Conservation (phyloP, 2,888 invertebrate genomes). For the Drosophila nr. perissopoda region DNA sequence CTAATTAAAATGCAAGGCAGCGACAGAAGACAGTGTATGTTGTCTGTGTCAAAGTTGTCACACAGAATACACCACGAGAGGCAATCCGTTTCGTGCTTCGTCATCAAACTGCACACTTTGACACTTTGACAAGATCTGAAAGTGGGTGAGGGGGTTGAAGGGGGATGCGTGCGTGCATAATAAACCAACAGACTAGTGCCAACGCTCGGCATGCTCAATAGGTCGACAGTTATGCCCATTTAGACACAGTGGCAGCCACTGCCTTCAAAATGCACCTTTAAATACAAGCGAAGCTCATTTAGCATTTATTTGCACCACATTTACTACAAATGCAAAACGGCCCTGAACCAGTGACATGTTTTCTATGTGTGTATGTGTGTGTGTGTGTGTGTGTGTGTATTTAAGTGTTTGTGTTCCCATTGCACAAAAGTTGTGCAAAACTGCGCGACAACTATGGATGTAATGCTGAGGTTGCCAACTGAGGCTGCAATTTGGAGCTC, state of each 20-base stretch:
- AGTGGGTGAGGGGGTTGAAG: neutral
- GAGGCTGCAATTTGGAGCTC: conserved; percentile 16
- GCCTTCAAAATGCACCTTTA: conserved; percentile 53
- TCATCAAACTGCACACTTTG: conserved; percentile 56
- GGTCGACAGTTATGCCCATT: conserved; percentile 41
- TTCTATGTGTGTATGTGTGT: conserved; percentile 20
- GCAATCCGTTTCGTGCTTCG: conserved; percentile 45
- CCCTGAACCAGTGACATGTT: conserved; percentile 80
- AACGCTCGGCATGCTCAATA: conserved; percentile 72
- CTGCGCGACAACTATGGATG: conserved; percentile 21
- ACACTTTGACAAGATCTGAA: conserved; percentile 37
- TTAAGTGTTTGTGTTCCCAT: conserved; percentile 4
- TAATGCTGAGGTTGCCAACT: conserved; percentile 5
- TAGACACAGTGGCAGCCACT: conserved; percentile 1
- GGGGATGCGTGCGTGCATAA: conserved; percentile 55
- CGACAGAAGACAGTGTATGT: conserved; percentile 36
- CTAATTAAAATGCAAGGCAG: conserved; percentile 77
- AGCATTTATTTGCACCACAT: conserved; percentile 62
- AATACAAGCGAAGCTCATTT: conserved; percentile 36
- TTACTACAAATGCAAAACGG: conserved; percentile 51
- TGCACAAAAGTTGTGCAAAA: conserved; percentile 19
- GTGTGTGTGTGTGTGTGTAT: neutral
- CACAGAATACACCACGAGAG: conserved; percentile 36
- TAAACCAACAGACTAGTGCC: conserved; percentile 39
- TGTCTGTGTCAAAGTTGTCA: conserved; percentile 53